A percentile compares a stretch with the other conserved stretches of the same genome.
Conservation (phyloP, 2,888 invertebrate genomes). For the Lasioglossum pauxillum region DNA sequence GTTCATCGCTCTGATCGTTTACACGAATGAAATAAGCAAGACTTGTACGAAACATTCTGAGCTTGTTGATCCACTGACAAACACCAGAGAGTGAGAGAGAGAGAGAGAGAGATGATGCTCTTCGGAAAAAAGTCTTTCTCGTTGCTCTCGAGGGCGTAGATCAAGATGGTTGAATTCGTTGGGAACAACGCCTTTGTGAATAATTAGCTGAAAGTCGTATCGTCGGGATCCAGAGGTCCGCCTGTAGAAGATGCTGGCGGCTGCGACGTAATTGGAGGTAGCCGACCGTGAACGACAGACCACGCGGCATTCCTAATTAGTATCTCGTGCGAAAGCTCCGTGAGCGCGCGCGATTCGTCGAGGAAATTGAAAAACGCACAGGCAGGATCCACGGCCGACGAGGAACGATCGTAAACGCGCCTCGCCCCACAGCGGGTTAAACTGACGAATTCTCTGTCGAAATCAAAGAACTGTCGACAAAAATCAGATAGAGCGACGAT, state of each 20-base stretch:
- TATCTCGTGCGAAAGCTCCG: no score
- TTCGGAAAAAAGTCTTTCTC: neutral
- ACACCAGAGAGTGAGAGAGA: no score
- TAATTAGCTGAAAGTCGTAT: neutral
- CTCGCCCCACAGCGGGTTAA: neutral
- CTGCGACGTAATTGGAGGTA: neutral
- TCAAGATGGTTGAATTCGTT: neutral
- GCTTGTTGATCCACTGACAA: neutral
- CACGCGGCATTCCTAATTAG: constrained; percentile 6
- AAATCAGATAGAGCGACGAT: no score
- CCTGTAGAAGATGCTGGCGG: neutral
- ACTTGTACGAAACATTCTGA: neutral
- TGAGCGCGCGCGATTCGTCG: neutral
- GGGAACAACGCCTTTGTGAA: neutral
- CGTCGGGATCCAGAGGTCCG: neutral
- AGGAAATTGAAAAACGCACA: neutral
- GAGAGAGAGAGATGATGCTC: neutral
- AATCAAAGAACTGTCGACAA: no score
- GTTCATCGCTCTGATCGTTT: neutral
- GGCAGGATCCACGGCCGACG: constrained; percentile 1
- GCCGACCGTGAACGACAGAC: neutral
- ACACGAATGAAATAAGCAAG: neutral
- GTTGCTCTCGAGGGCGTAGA: neutral
- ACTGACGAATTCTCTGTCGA: no score
- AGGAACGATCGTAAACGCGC: neutral